Base-by-base conservation (phyloP, 2,888 invertebrate species). In the Microplitis deprimator region DNA sequence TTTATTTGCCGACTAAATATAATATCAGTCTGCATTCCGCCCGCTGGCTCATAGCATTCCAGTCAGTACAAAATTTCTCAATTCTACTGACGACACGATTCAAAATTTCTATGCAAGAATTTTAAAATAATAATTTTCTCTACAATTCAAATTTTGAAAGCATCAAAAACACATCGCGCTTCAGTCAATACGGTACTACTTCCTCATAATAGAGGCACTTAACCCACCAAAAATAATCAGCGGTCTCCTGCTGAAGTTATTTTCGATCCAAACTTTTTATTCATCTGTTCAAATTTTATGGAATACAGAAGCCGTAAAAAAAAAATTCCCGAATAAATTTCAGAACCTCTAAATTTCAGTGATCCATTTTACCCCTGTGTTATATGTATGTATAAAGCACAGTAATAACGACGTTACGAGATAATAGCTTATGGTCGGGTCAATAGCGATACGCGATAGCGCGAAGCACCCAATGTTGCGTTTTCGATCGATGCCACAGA, bases 361-460 rank as follows among this genome's bases (percentile, higher is more conserved):
- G 50, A 6, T 3, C 50, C 50, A 50, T 50, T 50, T 50, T 50
- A 13, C 10, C 50, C 6, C 3, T 13, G 10, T 50, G 10, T 50
- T 50, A 50, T 50, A 50, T 50, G 13, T 13, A 5, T 50, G 1
- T 50, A 50, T 50, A 50, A 7, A 50, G 8, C 10, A 13, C 50
- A 50, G 50, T 13, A 50, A 60, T 71, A 73, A 67, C 64, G 75
- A 78, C 78, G 76, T 72, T 80, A 77, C 77, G 67, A 20, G 75
- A 81, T 79, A 80, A 81, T 79, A 80, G 78, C 74, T 67, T 77
- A 76, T 78, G 79, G 77, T 76, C 75, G 72, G 79, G 81, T 79
- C 79, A 80, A 79, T 79, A 65, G 76, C 75, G 79, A 79, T 79
- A 81, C 75, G 72, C 79, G 79, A 76, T 79, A 80, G 73, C 76